phyloP scores from a whole-genome alignment of 2,888 invertebrate species.

The Nesidiocoris tenuis region DNA sequence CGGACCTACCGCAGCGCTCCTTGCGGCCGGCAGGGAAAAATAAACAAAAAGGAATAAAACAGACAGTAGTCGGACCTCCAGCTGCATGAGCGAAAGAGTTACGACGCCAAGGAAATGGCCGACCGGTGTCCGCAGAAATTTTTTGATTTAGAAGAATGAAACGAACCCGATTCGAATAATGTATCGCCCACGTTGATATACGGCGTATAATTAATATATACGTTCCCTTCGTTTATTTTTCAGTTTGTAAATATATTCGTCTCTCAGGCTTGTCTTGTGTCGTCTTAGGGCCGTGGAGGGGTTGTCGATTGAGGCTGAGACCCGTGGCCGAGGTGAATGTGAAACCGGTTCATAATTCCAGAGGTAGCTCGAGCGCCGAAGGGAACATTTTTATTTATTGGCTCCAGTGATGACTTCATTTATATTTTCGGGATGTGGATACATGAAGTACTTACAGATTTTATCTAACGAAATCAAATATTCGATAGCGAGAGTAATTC shows the following conservation, averaged over 20 bases:
- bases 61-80: neutral
- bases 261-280: conserved; percentile 1
- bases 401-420: conserved; percentile 24
- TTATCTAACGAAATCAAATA: too few species aligned
- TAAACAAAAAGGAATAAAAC: conserved; percentile 5
- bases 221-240: conserved; percentile 1
- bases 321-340: neutral
- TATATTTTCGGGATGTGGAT: conserved; percentile 12
- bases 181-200: conserved; percentile 16
- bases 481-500: too few species aligned
- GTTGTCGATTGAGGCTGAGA: neutral
- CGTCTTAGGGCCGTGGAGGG: neutral
- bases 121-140: conserved; percentile 2
- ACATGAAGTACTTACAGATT: too few species aligned
- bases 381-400: conserved; percentile 23
- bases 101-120: conserved; percentile 10
- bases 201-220: conserved; percentile 22
- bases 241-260: neutral
- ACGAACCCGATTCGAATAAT: conserved; percentile 1
- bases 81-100: conserved; percentile 11
- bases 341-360: neutral
- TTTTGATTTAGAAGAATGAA: conserved; percentile 20
- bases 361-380: neutral
- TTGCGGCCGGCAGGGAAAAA: neutral
- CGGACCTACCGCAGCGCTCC: conserved; percentile 25